phyloP scores from a whole-genome alignment of 1,140 invertebrate genomes.

The Zaprionus camerounensis region DNA sequence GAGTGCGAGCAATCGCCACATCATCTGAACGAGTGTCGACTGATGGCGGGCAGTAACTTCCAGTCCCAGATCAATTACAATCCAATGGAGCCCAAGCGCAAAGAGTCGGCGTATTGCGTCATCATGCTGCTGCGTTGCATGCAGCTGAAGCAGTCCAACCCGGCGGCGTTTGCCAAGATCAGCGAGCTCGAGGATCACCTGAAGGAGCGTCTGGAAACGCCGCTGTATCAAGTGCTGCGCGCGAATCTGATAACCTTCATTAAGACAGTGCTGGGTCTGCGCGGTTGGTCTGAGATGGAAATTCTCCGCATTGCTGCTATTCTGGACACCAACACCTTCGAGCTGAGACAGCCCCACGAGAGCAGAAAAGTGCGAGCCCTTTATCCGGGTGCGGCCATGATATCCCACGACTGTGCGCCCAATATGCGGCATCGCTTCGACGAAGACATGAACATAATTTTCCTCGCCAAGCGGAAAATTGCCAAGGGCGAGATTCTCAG shows the following conservation, averaged over 20 bases:
- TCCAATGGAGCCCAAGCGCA: conserved; percentile 79
- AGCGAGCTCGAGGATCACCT: conserved; percentile 87
- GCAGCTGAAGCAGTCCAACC: conserved; percentile 86
- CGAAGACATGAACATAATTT: conserved; percentile 85
- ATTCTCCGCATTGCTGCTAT: conserved; percentile 88
- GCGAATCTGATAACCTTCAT: conserved; percentile 87
- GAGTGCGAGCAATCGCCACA: conserved; percentile 85
- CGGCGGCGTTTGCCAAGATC: conserved; percentile 85
- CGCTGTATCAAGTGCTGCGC: conserved; percentile 86
- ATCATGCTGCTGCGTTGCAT: conserved; percentile 88
- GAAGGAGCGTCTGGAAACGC: conserved; percentile 86
- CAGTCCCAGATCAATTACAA: conserved; percentile 85
- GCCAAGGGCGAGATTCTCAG: conserved; percentile 87
- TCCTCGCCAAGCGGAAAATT: conserved; percentile 87
- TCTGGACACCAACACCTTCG: conserved; percentile 89
- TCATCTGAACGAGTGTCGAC: conserved; percentile 86
- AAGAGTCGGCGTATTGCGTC: conserved; percentile 87
- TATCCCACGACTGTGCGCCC: conserved; percentile 88
- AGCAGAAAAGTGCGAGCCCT: conserved; percentile 86
- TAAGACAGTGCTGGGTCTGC: conserved; percentile 86
- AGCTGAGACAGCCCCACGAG: conserved; percentile 85
- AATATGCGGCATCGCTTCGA: conserved; percentile 88
- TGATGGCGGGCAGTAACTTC: conserved; percentile 86
- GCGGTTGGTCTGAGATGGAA: conserved; percentile 85
- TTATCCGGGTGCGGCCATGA: conserved; percentile 87